Evolutionary conservation across 2,113 vertebrate species (phyloP).

Genomic region (Lycocorax pyrrhopterus): DNA sequence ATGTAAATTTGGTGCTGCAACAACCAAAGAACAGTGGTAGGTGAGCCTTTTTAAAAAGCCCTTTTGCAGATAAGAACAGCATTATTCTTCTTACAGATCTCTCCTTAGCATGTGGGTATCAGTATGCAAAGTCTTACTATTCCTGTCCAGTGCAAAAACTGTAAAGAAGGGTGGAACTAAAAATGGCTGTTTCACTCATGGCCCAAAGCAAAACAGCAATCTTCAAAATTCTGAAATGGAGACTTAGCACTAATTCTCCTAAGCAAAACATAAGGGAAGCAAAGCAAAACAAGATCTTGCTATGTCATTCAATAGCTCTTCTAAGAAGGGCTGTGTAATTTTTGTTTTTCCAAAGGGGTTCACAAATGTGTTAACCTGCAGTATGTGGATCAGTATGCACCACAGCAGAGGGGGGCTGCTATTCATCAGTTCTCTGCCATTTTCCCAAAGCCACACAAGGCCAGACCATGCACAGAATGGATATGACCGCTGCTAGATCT

Average conservation of each 20-base stretch:
- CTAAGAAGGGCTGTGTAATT: neutral
- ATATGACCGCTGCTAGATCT: neutral
- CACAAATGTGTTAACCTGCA: neutral
- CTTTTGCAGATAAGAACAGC: neutral
- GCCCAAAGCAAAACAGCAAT: neutral
- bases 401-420: neutral
- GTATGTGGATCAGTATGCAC: neutral
- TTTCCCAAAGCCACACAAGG: neutral
- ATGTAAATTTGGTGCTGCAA: neutral
- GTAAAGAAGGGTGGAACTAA: neutral
- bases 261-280: neutral
- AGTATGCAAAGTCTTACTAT: neutral
- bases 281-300: neutral
- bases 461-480: neutral
- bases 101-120: neutral
- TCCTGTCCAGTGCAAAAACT: neutral
- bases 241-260: neutral
- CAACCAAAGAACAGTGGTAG: neutral
- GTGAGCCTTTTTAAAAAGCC: neutral
- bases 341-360: neutral
- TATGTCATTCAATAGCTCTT: neutral
- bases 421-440: neutral
- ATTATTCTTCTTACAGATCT: neutral
- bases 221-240: neutral
- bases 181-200: neutral